Conservation (phyloP, 2,797 vertebrate genomes). For the Pseudochirops corinnae region DNA sequence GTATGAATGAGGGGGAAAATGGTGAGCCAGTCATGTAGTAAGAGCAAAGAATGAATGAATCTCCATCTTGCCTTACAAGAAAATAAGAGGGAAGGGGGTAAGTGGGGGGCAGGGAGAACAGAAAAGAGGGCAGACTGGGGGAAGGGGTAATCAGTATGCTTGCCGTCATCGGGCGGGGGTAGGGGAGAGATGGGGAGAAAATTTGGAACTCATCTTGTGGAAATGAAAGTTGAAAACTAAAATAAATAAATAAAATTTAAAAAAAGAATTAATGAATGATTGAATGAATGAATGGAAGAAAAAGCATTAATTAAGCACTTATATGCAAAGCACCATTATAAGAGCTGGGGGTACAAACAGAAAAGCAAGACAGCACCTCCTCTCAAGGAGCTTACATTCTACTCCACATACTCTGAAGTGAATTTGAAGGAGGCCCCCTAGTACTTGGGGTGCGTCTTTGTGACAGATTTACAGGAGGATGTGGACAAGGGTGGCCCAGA, state of each 20-base stretch:
- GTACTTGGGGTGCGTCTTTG: background rate
- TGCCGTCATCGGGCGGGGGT: no score
- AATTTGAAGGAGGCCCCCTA: background rate
- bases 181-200: no score
- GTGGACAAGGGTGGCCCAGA: background rate
- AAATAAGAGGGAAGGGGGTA: no score
- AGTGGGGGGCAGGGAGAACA: no score
- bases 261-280: no score
- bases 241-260: no score
- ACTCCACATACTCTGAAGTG: background rate
- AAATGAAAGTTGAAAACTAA: no score
- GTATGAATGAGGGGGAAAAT: background rate
- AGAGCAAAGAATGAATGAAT: background rate
- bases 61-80: no score
- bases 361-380: background rate
- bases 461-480: background rate
- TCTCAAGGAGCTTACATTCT: background rate
- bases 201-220: no score
- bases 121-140: no score
- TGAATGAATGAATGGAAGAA: background rate
- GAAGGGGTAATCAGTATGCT: no score
- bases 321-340: background rate
- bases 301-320: background rate
- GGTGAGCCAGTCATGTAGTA: background rate
- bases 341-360: background rate